Conservation (phyloP, 2,113 vertebrate genomes). For the Catagonus wagneri region DNA sequence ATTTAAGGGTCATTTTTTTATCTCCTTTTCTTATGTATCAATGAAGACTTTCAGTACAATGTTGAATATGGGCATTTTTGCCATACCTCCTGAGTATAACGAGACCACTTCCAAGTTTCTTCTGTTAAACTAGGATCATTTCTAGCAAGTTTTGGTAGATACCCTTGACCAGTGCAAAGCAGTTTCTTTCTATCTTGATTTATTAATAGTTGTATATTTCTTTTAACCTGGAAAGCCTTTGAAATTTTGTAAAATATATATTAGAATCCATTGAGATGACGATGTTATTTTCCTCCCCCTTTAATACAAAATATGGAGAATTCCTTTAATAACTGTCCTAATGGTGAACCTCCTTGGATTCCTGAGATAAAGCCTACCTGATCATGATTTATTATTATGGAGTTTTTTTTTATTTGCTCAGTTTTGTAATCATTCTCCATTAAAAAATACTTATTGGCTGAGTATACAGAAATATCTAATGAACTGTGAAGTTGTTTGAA, state of each 20-base stretch:
- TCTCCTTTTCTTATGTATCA: not conserved
- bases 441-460: conserved; percentile 48
- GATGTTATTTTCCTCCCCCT: not conserved
- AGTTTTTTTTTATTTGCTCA: conserved; percentile 66
- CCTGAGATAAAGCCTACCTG: conserved; percentile 58
- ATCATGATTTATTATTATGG: conserved; percentile 70
- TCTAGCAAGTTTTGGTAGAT: not conserved
- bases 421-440: conserved; percentile 64
- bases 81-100: not conserved
- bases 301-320: conserved; percentile 62
- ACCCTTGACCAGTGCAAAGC: not conserved
- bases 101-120: conserved; percentile 15
- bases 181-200: conserved; percentile 7
- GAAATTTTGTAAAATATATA: conserved; percentile 66
- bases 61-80: not conserved
- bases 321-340: conserved; percentile 57
- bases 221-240: conserved; percentile 32
- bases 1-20: not conserved
- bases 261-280: not conserved
- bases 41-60: not conserved
- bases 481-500: conserved; percentile 63
- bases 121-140: not conserved
- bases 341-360: conserved; percentile 64
- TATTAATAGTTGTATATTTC: conserved; percentile 39
- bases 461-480: conserved; percentile 51